Percentiles rank a stretch among this genome's conserved stretches.
Conservation (phyloP, 2,888 invertebrate species). For the Trachelus iudaicus region DNA sequence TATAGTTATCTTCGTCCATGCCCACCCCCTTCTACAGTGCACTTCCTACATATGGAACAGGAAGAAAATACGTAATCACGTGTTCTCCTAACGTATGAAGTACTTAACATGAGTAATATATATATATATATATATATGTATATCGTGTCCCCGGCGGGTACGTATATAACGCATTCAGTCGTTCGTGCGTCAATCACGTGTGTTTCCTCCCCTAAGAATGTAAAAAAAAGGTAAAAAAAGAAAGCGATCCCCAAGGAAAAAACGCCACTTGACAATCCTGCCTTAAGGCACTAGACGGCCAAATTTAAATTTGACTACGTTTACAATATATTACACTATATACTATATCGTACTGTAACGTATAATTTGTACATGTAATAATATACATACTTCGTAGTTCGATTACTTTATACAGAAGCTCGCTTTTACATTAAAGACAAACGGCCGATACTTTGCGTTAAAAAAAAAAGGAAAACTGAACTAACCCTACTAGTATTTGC, state of each 20-base stretch:
- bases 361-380: slow-evolving; percentile 8
- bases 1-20: no score
- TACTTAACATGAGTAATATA: not conserved
- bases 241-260: not conserved
- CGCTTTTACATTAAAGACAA: not conserved
- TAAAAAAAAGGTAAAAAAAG: slow-evolving; percentile 10
- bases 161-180: not conserved
- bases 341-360: slow-evolving; percentile 17
- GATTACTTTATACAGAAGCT: not conserved
- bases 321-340: slow-evolving; percentile 26
- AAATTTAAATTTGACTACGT: slow-evolving; percentile 32
- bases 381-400: slow-evolving; percentile 11
- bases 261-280: slow-evolving; percentile 31
- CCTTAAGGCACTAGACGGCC: slow-evolving; percentile 49
- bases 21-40: no score
- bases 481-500: not conserved
- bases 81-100: not conserved
- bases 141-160: not conserved
- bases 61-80: not conserved
- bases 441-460: not conserved
- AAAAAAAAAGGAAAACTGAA: not conserved
- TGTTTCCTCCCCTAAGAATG: slow-evolving; percentile 6
- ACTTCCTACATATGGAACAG: not conserved
- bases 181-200: not conserved
- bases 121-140: no score